Evolutionary conservation across 2,797 vertebrate genomes (phyloP).

Genomic region (Loriculus beryllinus): DNA sequence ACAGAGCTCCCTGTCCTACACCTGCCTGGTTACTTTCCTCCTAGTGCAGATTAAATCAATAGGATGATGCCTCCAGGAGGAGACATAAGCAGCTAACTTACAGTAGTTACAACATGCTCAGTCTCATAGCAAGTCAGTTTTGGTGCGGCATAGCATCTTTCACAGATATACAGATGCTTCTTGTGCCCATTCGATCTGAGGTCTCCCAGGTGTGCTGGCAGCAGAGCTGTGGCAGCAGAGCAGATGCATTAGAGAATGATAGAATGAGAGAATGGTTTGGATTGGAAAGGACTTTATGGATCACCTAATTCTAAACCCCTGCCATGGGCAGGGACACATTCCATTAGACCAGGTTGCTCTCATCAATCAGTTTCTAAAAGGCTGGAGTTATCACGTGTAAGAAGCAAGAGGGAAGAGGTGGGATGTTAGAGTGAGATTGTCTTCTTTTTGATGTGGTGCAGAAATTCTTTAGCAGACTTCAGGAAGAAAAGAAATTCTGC

Average conservation of each 20-base stretch:
- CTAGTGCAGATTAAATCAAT: background rate
- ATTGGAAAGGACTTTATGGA: background rate
- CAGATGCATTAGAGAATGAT: background rate
- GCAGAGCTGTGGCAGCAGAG: background rate
- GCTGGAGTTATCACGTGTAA: background rate
- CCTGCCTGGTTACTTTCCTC: background rate
- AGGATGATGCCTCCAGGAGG: background rate
- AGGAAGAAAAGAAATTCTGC: background rate
- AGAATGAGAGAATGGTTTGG: background rate
- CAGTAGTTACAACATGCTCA: background rate
- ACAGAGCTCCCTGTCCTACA: background rate
- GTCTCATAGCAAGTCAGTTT: background rate
- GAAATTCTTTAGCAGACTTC: background rate
- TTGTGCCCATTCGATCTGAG: background rate
- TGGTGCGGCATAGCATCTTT: background rate
- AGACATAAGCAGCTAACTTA: background rate
- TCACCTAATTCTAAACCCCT: background rate
- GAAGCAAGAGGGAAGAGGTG: background rate
- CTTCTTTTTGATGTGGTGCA: background rate
- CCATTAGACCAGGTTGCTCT: background rate
- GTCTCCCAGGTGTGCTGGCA: background rate
- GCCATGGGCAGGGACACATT: background rate
- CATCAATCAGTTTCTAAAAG: background rate
- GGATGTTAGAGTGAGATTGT: background rate
- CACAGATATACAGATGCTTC: background rate